Evolutionary conservation across 2,113 vertebrate genomes (phyloP).

Genomic region (Herpetotheres cachinnans): DNA sequence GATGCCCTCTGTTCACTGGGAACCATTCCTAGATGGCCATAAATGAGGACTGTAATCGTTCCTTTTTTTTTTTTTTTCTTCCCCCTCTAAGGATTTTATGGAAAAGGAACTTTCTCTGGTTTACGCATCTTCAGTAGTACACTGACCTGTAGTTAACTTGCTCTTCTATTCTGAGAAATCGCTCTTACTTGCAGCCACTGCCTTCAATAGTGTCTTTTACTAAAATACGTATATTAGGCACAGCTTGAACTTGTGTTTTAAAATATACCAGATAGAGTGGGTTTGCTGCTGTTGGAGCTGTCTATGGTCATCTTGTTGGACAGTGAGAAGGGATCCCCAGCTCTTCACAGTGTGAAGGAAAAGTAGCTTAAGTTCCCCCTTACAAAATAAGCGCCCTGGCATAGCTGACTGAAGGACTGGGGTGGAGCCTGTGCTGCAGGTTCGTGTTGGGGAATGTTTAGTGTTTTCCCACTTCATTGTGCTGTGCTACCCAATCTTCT

Average conservation of each 20-base stretch:
- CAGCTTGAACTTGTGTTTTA: neutral
- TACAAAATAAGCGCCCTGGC: neutral
- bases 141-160: conserved; percentile 30
- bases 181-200: neutral
- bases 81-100: conserved; percentile 16
- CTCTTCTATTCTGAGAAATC: neutral
- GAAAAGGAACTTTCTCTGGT: conserved; percentile 40
- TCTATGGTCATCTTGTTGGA: neutral
- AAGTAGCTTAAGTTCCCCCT: neutral
- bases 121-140: conserved; percentile 24
- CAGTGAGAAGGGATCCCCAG: neutral
- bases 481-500: neutral
- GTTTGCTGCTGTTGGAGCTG: neutral
- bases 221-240: neutral
- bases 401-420: neutral
- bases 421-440: neutral
- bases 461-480: neutral
- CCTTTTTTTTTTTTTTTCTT: neutral
- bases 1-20: conserved; percentile 54
- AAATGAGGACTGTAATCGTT: conserved; percentile 41
- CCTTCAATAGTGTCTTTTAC: neutral
- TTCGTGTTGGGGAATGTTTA: neutral
- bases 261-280: neutral
- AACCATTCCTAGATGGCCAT: conserved; percentile 54
- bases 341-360: neutral